phyloP scores from a whole-genome alignment of 1,140 invertebrate species.

The Rhagoletis zephyria region DNA sequence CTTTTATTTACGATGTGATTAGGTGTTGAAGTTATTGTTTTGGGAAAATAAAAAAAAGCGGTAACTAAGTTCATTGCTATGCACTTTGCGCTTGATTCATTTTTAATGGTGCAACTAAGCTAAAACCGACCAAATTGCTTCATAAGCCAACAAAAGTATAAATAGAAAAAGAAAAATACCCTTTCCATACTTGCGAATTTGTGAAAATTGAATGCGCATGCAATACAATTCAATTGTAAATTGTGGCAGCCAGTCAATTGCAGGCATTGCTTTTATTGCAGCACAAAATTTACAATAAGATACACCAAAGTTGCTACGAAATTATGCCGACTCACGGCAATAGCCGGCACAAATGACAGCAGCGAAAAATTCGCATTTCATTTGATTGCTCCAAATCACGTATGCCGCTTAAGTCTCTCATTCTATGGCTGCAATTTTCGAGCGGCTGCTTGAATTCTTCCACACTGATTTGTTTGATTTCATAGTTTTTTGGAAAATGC shows the following conservation, averaged over 20 bases:
- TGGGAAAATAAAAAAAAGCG: background rate
- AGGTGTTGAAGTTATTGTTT: slow-evolving; percentile 49
- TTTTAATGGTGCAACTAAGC: slow-evolving; percentile 43
- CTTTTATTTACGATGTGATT: slow-evolving; percentile 49
- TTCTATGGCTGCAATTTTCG: background rate
- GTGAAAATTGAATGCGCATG: slow-evolving; percentile 32
- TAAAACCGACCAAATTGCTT: background rate
- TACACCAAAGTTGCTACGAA: background rate
- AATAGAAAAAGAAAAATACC: background rate
- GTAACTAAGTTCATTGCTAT: background rate
- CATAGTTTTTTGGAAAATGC: no score
- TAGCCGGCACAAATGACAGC: slow-evolving; percentile 20
- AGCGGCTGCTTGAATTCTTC: no score
- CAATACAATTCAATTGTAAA: slow-evolving; percentile 48
- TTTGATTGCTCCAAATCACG: slow-evolving; percentile 51
- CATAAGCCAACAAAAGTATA: background rate
- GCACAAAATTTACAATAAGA: background rate
- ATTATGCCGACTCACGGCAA: slow-evolving; percentile 46
- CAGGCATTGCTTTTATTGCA: background rate
- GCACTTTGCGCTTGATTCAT: slow-evolving; percentile 51
- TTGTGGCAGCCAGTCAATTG: slow-evolving; percentile 18
- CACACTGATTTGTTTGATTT: background rate
- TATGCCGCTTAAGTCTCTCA: background rate
- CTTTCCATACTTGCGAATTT: slow-evolving; percentile 14
- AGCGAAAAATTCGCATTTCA: slow-evolving; percentile 27